Evolutionary conservation across 2,113 vertebrate genomes (phyloP), one percentile per base, ranked within the genome.

Genomic region (Athene cunicularia): DNA sequence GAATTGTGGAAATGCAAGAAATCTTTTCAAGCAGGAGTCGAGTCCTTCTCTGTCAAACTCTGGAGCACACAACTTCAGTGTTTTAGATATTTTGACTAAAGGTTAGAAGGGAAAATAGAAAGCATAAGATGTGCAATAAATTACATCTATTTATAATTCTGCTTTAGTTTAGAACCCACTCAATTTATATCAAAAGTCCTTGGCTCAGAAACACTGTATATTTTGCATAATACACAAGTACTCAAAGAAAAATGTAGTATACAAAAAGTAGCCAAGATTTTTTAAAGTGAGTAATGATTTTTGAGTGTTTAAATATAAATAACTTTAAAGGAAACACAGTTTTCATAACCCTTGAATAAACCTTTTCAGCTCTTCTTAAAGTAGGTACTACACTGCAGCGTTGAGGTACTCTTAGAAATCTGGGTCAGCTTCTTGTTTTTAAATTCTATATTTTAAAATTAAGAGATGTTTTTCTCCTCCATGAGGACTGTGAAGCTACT

Each of bases 281-380:
- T 87, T 63, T 75, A 4, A 83, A 94, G 75, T 90, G 80, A 95
- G 70, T 94, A 87, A 97, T 95, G 88, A 93, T 93, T 97, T 96
- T 94, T 91, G 53, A 87, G 41, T 55, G 45, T 66, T 87, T 70
- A 73, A 89, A 68, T 64, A 87, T 41, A 95, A 96, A 96, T 86
- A 90, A 58, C 19, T 79, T 72, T 52, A 87, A 85, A 93, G 12
- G 35, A 49, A 95, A 72, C 62, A 76, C 50, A 30, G 68, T 85
- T 93, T 94, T 91, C 50, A 70, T 71, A 89, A 72, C n/a, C 50
- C 55, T 33, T 59, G 58, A 88, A 80, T 58, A 87, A 91, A 91
- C 35, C 39, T 53, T 79, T 89, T 82, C 47, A 70, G 15, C 27
- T 91, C 24, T 30, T 85, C 50, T 39, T 64, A 26, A 59, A 64